A percentile compares a stretch with the other conserved stretches of the same genome.
Evolutionary conservation across 2,888 invertebrate genomes (phyloP).

Genomic region (Drosophila imparisetae): DNA sequence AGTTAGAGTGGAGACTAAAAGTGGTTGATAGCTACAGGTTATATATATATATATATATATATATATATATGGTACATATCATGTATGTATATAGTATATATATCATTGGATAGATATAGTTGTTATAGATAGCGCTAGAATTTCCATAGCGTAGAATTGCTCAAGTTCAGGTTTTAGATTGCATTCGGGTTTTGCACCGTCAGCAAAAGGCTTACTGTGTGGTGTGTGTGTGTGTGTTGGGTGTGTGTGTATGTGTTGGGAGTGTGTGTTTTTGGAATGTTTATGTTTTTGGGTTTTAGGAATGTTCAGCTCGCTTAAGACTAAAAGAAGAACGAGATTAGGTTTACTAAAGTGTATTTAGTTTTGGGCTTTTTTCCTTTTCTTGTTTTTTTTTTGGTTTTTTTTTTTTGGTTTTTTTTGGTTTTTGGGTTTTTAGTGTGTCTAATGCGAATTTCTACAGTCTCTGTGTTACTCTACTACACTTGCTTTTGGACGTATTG

Average conservation of each 20-base stretch:
- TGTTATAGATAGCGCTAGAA: conserved; percentile 47
- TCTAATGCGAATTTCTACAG: conserved; percentile 79
- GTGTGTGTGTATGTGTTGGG: conserved; percentile 28
- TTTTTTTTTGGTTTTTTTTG: conserved; percentile 8
- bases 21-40: conserved; percentile 58
- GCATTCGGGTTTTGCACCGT: conserved; percentile 51
- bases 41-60: conserved; percentile 48
- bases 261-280: conserved; percentile 33
- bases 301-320: conserved; percentile 72
- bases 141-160: conserved; percentile 66
- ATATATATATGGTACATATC: conserved; percentile 37
- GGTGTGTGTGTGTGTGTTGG: conserved; percentile 36
- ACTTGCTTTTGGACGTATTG: conserved; percentile 82
- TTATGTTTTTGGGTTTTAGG: conserved; percentile 38
- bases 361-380: conserved; percentile 10
- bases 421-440: conserved; percentile 58
- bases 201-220: conserved; percentile 74
- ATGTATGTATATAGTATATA: conserved; percentile 43
- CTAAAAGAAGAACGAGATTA: conserved; percentile 71
- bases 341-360: conserved; percentile 54
- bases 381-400: conserved; percentile 7
- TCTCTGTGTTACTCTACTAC: conserved; percentile 79
- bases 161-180: conserved; percentile 73
- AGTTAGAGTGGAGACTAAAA: conserved; percentile 61
- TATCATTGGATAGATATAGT: conserved; percentile 44